Base-by-base conservation (phyloP, 2,888 invertebrate species). In the Neoascia interrupta region DNA sequence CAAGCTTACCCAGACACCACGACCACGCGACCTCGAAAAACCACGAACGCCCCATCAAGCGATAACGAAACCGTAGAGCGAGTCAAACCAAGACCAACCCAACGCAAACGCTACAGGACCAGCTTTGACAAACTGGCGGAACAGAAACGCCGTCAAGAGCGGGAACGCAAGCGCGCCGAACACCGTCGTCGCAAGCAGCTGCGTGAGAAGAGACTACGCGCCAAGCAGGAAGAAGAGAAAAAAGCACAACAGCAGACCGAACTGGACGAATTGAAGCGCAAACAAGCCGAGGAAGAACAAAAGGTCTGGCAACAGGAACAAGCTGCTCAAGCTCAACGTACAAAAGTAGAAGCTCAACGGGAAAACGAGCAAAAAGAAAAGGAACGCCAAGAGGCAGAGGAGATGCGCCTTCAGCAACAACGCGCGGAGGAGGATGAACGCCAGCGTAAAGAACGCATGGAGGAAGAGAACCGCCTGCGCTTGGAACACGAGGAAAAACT, bases 401-500 rank as follows among this genome's bases (percentile, higher is more conserved):
- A 61, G 5, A 63, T 82, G 13, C 82, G 83, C 4, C 82, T 84
- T 36, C 81, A 82, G 15, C 83, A 84, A 31, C 82, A 83, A 39
- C 81, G 83, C 10, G 86, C 84, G 34, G 83, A 81, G 39, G 84
- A 82, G 15, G 84, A 84, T 34, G 84, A 86, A 39, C 83, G 83
- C 0, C 82, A 64, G 18, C 81, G 83, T 15, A 83, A 83, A 5
- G 81, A 83, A 45, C 86, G 86, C 2, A 54, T 81, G 4, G 86
- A 83, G 5, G 84, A 84, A 49, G 84, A 85, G 73, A 80, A 85
- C 56, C 86, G 84, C 1, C 16, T 81, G 37, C 82, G 81, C 0
- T 82, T 86, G 34, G 86, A 87, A 58, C 83, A 86, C 28, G 85
- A 85, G 45, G 81, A 84, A 49, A 83, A 75, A 2, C 34, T 86